Evolutionary conservation across 1,140 invertebrate genomes (phyloP).

Genomic region (Venustaconcha ellipsiformis): DNA sequence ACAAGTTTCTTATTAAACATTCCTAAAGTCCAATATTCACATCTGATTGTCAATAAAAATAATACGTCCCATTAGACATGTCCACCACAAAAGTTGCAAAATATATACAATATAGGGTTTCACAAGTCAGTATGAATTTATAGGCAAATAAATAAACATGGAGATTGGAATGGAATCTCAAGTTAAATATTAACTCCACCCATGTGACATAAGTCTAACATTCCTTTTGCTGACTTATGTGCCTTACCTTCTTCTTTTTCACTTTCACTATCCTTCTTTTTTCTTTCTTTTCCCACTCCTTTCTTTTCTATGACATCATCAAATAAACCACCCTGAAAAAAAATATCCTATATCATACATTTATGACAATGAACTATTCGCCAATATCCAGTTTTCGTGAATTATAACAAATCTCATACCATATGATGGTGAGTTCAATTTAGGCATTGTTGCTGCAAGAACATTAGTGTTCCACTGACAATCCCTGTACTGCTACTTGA

Average conservation of each 20-base stretch:
- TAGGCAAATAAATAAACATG: not conserved
- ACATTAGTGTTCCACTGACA: not conserved
- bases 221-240: not conserved
- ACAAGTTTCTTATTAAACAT: too few species aligned
- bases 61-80: too few species aligned
- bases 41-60: too few species aligned
- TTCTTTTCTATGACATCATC: conserved; percentile 25
- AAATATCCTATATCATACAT: not conserved
- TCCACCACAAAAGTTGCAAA: not conserved
- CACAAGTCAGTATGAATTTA: not conserved
- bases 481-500: not conserved
- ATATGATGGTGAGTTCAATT: too few species aligned
- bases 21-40: too few species aligned
- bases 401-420: not conserved
- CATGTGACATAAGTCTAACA: not conserved
- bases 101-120: not conserved
- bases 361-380: not conserved
- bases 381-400: too few species aligned
- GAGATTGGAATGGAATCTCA: not conserved
- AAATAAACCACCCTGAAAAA: conserved; percentile 42
- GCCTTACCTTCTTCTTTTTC: not conserved
- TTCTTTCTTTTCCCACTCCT: conserved; percentile 21
- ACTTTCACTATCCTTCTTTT: not conserved
- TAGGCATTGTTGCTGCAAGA: not conserved
- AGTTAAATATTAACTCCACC: not conserved